Evolutionary conservation across 2,888 invertebrate species (phyloP).

Genomic region (Apoda limacodes): DNA sequence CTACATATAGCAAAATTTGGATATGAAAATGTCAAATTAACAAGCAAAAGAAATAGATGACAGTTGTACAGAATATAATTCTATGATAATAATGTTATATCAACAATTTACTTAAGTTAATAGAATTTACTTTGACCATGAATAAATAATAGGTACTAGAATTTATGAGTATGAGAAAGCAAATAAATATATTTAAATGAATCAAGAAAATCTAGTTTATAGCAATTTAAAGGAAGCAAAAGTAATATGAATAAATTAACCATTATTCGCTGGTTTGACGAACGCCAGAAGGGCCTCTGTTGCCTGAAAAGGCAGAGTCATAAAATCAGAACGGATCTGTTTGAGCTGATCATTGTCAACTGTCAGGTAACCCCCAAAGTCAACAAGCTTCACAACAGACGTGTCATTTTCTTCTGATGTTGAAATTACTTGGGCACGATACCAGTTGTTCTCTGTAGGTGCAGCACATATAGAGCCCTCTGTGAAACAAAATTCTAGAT

Average conservation of each 20-base stretch:
- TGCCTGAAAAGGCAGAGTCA: constrained; percentile 96
- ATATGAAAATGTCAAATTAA: too few relatives aligned
- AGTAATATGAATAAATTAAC: constrained; percentile 30
- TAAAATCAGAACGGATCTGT: constrained; percentile 94
- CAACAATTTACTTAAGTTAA: too few relatives aligned
- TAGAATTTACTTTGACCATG: not conserved
- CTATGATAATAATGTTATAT: too few relatives aligned
- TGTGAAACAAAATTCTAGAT: too few relatives aligned
- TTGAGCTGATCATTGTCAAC: constrained; percentile 82
- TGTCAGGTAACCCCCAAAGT: constrained; percentile 93
- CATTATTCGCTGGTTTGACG: constrained; percentile 82
- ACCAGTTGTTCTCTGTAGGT: constrained; percentile 88
- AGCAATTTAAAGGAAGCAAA: constrained; percentile 8
- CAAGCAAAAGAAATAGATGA: too few relatives aligned
- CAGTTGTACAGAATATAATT: too few relatives aligned
- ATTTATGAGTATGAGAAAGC: constrained; percentile 2
- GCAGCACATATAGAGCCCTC: constrained; percentile 92
- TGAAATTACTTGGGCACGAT: constrained; percentile 83
- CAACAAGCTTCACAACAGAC: constrained; percentile 89
- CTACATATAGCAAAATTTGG: too few relatives aligned
- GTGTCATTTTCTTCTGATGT: constrained; percentile 77
- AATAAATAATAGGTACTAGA: not conserved
- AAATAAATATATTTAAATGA: constrained; percentile 1
- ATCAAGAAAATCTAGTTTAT: not conserved
- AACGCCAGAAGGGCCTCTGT: constrained; percentile 95